Percentiles rank a stretch among this genome's conserved stretches.
Evolutionary conservation across 2,797 vertebrate genomes (phyloP).

Genomic region (Sebastes reedi): DNA sequence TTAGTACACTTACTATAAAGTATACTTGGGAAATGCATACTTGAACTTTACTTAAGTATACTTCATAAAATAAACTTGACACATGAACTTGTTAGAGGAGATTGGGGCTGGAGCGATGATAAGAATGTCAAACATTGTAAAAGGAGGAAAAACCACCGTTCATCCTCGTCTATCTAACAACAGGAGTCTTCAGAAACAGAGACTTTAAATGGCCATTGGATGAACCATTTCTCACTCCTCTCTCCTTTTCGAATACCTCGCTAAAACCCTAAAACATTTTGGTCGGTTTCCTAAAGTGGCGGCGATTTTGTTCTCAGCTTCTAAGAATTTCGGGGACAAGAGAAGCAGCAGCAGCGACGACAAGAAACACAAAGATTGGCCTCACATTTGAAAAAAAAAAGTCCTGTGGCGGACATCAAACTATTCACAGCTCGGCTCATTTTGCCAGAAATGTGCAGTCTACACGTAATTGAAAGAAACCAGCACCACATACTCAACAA

Average conservation of each 20-base stretch:
- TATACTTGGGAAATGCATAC: no score
- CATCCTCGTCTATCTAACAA: neutral
- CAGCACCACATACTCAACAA: neutral
- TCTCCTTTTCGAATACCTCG: neutral
- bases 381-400: neutral
- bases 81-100: neutral
- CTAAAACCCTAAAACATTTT: neutral
- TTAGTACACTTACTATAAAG: no score
- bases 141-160: neutral
- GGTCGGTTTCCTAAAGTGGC: neutral
- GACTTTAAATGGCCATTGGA: neutral
- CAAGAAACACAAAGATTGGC: neutral
- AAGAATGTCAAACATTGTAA: neutral
- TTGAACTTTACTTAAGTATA: no score
- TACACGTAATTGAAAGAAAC: neutral
- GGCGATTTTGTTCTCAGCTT: neutral
- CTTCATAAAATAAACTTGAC: neutral
- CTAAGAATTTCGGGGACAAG: neutral
- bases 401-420: neutral
- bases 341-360: neutral
- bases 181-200: neutral
- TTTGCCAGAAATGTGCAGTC: neutral
- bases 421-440: slow-evolving; percentile 2
- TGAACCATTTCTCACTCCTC: neutral
- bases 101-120: neutral